These are phyloP conservation scores for Sisor rabdophorus DNA, from an alignment of 2,113 vertebrate genomes.

Conservation along the genomic window DNA sequence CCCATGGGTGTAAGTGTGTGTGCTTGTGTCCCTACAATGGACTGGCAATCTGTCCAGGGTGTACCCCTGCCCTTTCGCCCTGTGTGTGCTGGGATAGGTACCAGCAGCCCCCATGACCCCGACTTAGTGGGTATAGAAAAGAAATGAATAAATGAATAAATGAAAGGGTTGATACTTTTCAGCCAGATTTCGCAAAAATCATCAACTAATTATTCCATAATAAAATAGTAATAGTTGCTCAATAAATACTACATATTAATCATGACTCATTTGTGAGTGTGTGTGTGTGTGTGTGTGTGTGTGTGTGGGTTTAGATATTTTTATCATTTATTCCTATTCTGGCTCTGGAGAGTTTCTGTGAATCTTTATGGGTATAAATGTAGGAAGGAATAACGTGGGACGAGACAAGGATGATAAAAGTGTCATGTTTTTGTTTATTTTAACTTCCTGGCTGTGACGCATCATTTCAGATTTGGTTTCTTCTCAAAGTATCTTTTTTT, in stretches of 20 bases:
- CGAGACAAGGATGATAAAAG: neutral
- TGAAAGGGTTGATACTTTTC: neutral
- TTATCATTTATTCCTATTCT: constrained; percentile 33
- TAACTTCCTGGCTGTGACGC: neutral
- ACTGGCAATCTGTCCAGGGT: too few relatives aligned
- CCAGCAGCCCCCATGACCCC: too few relatives aligned
- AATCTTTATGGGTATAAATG: neutral
- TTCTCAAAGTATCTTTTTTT: constrained; percentile 16
- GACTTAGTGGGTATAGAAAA: too few relatives aligned
- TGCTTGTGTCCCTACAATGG: too few relatives aligned
- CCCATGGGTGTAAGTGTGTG: too few relatives aligned
- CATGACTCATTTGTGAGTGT: neutral
- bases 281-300: constrained; percentile 3
- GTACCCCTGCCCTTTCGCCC: too few relatives aligned
- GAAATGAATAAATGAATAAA: too few relatives aligned
- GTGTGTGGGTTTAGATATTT: constrained; percentile 35
- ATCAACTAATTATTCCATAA: neutral
- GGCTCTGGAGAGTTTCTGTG: constrained; percentile 13
- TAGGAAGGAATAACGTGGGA: neutral
- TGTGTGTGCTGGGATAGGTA: too few relatives aligned
- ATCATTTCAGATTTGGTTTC: constrained; percentile 1
- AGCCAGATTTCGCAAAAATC: neutral
- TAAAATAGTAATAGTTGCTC: neutral
- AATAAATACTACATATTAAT: neutral
- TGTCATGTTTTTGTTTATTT: neutral